Conservation (phyloP, 2,888 invertebrate species). For the Acleris emargana region DNA sequence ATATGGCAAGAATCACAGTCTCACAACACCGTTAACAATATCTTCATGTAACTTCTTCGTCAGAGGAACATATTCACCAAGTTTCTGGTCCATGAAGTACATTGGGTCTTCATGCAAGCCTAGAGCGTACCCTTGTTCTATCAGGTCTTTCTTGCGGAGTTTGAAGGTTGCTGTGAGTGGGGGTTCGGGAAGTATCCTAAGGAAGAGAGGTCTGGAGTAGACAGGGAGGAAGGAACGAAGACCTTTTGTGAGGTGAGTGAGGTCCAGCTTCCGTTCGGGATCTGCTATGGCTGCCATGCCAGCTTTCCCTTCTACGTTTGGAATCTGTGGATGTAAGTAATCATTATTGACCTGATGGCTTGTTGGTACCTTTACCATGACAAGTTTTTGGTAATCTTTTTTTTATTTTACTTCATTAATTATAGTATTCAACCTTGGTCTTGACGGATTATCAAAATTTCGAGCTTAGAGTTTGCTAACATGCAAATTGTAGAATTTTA, state of each 20-base stretch:
- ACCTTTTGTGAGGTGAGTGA: conserved; percentile 72
- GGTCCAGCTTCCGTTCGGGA: conserved; percentile 85
- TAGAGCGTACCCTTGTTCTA: conserved; percentile 90
- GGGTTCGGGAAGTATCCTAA: conserved; percentile 89
- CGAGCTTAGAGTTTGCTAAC: too few species aligned
- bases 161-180: conserved; percentile 96
- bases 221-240: conserved; percentile 86
- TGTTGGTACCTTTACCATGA: too few species aligned
- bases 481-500: too few species aligned
- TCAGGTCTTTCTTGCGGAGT: conserved; percentile 94
- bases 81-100: conserved; percentile 84
- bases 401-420: too few species aligned
- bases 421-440: too few species aligned
- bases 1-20: conserved; percentile 65
- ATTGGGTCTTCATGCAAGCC: conserved; percentile 86
- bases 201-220: conserved; percentile 94
- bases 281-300: conserved; percentile 97
- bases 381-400: too few species aligned
- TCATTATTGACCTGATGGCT: too few species aligned
- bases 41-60: conserved; percentile 76
- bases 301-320: conserved; percentile 92
- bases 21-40: conserved; percentile 75
- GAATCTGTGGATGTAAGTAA: conserved; percentile 79
- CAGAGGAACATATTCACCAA: conserved; percentile 73
- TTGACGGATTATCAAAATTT: too few species aligned